phyloP scores from a whole-genome alignment of 2,797 vertebrate species.

The Lagodon rhomboides region DNA sequence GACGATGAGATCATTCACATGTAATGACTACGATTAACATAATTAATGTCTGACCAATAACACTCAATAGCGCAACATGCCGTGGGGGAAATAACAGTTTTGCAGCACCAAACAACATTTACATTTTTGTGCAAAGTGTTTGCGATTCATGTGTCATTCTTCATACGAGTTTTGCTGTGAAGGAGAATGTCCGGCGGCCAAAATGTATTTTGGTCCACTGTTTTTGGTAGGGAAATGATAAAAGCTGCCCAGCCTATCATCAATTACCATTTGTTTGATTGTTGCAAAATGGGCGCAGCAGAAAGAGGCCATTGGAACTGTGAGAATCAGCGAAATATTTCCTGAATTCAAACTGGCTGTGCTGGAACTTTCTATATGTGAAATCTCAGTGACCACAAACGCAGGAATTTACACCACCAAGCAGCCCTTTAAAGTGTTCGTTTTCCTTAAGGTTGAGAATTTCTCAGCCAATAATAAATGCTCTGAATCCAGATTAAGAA shows the following conservation, averaged over 20 bases:
- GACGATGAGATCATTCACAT: not conserved
- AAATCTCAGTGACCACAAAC: not conserved
- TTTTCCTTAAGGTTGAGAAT: slow-evolving; percentile 21
- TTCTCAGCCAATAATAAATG: slow-evolving; percentile 48
- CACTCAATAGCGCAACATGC: not conserved
- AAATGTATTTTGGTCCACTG: slow-evolving; percentile 4
- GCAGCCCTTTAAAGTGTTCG: not conserved
- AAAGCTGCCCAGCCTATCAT: slow-evolving; percentile 14
- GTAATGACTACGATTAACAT: not conserved
- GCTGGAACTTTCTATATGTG: slow-evolving; percentile 8
- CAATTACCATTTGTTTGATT: slow-evolving; percentile 31
- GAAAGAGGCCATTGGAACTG: slow-evolving; percentile 14
- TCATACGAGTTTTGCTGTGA: slow-evolving; percentile 2
- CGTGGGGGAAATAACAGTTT: not conserved
- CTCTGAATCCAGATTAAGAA: slow-evolving; percentile 62
- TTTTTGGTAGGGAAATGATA: slow-evolving; percentile 3
- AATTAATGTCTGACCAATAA: not conserved
- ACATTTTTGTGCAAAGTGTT: not conserved
- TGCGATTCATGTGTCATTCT: not conserved
- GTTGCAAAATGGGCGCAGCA: slow-evolving; percentile 20
- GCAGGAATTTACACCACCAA: not conserved
- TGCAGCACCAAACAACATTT: not conserved
- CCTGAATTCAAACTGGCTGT: slow-evolving; percentile 2
- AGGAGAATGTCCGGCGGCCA: not conserved
- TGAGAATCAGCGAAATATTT: slow-evolving; percentile 35